Evolutionary conservation across 2,888 invertebrate species (phyloP).

Genomic region (Galeruca laticollis): DNA sequence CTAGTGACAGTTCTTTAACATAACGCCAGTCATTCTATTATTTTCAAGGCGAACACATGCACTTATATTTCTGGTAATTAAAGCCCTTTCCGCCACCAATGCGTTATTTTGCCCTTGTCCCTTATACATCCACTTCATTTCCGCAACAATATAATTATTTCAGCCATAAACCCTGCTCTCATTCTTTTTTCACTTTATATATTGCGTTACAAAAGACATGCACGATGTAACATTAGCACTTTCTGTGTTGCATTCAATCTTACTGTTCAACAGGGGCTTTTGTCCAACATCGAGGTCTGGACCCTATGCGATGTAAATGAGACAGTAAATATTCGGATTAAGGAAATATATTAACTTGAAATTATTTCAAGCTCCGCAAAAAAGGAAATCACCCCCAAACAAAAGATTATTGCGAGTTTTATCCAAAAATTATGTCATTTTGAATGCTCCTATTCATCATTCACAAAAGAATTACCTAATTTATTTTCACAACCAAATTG

Average conservation of each 20-base stretch:
- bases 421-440: neutral
- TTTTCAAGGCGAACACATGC: constrained; percentile 7
- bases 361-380: neutral
- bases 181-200: constrained; percentile 38
- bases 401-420: constrained; percentile 2
- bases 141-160: constrained; percentile 62
- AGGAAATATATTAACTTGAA: constrained; percentile 12
- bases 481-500: neutral
- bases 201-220: constrained; percentile 46
- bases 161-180: constrained; percentile 51
- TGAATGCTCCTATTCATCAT: neutral
- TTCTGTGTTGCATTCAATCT: constrained; percentile 39
- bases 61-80: constrained; percentile 42
- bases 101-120: constrained; percentile 48
- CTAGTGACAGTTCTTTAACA: constrained; percentile 7
- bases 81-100: constrained; percentile 37
- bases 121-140: constrained; percentile 48
- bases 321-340: constrained; percentile 18
- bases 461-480: no score
- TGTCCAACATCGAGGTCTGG: constrained; percentile 20
- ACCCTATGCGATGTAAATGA: constrained; percentile 22
- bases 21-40: constrained; percentile 10
- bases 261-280: constrained; percentile 21
- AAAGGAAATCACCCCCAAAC: constrained; percentile 6
- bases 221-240: constrained; percentile 42